These are phyloP conservation scores for Hemicordylus capensis DNA, from an alignment of 2,113 vertebrate species.

Conservation along the genomic window DNA sequence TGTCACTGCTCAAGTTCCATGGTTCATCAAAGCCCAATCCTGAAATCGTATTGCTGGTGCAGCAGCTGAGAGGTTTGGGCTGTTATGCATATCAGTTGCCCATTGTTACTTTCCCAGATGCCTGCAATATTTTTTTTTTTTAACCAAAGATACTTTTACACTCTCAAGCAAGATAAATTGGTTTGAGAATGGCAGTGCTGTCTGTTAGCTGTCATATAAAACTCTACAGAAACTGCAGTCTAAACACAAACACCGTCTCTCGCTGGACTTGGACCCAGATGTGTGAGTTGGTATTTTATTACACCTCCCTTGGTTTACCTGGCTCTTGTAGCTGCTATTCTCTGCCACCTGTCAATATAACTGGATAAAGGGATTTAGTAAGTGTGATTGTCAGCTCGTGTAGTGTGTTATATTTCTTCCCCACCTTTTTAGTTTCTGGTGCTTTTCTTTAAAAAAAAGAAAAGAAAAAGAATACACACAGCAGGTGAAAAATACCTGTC, in stretches of 20 bases:
- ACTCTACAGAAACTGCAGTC: conserved; percentile 39
- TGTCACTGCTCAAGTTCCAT: not conserved
- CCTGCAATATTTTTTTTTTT: conserved; percentile 52
- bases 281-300: conserved; percentile 61
- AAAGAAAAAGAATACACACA: conserved; percentile 4
- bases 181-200: conserved; percentile 39
- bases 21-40: not conserved
- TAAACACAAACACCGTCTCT: conserved; percentile 33
- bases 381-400: conserved; percentile 4
- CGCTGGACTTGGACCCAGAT: conserved; percentile 42
- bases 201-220: conserved; percentile 49
- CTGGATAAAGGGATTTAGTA: conserved; percentile 33
- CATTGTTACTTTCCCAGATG: conserved; percentile 27
- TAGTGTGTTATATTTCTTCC: not conserved
- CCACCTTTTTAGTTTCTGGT: not conserved
- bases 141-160: conserved; percentile 22
- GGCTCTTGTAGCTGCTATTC: conserved; percentile 20
- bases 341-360: conserved; percentile 61
- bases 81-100: conserved; percentile 49
- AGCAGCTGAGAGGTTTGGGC: not conserved
- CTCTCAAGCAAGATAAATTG: conserved; percentile 31
- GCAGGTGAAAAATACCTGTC: conserved; percentile 17
- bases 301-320: conserved; percentile 29
- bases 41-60: not conserved
- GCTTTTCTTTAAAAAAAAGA: conserved; percentile 2